A percentile compares a stretch with the other conserved stretches of the same genome.
Evolutionary conservation across 2,888 invertebrate species (phyloP).

Genomic region (Blomia tropicalis): DNA sequence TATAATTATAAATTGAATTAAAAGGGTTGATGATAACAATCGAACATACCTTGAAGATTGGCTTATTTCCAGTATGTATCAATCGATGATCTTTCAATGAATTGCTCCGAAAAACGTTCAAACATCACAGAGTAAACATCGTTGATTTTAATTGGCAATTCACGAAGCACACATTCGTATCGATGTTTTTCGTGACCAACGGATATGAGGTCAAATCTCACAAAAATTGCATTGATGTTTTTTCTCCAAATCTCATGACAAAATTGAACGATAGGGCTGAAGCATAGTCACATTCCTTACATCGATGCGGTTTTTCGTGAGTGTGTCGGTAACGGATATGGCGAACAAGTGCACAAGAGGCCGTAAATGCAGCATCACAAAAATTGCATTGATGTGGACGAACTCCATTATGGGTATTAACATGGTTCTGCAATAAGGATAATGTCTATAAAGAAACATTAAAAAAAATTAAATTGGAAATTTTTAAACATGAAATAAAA

Average conservation of each 20-base stretch:
- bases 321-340: slow-evolving; percentile 89
- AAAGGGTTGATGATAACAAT: no score
- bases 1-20: no score
- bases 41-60: slow-evolving; percentile 44
- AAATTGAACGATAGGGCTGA: slow-evolving; percentile 89
- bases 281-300: slow-evolving; percentile 85
- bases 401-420: slow-evolving; percentile 87
- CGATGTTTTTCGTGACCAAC: not conserved
- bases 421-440: slow-evolving; percentile 79
- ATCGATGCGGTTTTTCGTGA: slow-evolving; percentile 92
- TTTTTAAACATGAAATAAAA: not conserved
- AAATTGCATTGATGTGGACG: slow-evolving; percentile 77
- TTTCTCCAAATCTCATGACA: no score
- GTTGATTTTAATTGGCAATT: slow-evolving; percentile 41
- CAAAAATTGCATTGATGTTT: no score
- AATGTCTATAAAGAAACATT: slow-evolving; percentile 42
- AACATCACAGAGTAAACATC: slow-evolving; percentile 43
- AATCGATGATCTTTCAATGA: slow-evolving; percentile 80
- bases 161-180: slow-evolving; percentile 25
- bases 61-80: slow-evolving; percentile 74
- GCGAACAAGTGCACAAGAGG: slow-evolving; percentile 49
- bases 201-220: no score
- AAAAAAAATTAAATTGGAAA: not conserved
- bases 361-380: slow-evolving; percentile 72
- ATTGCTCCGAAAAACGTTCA: slow-evolving; percentile 90